Evolutionary conservation across 53 echinoderm and acorn worm genomes (phyloP).

Genomic region (Paelopatides confundens): DNA sequence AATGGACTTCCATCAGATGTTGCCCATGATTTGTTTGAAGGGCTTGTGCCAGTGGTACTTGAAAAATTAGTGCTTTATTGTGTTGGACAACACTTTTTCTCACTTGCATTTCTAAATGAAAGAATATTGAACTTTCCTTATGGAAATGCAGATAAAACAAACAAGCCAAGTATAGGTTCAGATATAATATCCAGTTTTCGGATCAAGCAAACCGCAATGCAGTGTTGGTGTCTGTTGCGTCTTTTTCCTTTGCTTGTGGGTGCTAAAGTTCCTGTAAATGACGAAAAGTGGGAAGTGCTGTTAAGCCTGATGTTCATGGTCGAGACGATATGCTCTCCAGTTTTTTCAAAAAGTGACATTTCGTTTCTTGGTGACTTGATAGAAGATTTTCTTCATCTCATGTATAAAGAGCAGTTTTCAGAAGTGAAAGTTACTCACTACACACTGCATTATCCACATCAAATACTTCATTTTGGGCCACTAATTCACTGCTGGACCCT

Average conservation of each 20-base stretch:
- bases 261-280: conserved; percentile 32
- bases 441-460: conserved; percentile 52
- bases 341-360: background rate
- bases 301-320: background rate
- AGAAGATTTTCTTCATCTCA: conserved; percentile 1
- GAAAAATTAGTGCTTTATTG: conserved; percentile 22
- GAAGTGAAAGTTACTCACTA: conserved; percentile 57
- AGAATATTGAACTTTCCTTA: conserved; percentile 37
- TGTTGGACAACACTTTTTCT: conserved; percentile 50
- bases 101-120: conserved; percentile 39
- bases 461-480: conserved; percentile 54
- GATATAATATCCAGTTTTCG: conserved; percentile 19
- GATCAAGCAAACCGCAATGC: conserved; percentile 63
- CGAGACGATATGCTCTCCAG: background rate
- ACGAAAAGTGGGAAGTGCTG: conserved; percentile 7
- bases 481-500: no score
- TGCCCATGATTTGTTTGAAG: conserved; percentile 73
- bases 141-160: background rate
- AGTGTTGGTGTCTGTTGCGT: conserved; percentile 60
- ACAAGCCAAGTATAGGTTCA: conserved; percentile 33
- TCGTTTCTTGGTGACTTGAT: conserved; percentile 5
- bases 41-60: conserved; percentile 45
- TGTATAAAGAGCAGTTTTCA: background rate
- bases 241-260: conserved; percentile 64
- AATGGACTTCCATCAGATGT: conserved; percentile 59